These are phyloP conservation scores for Bos indicus DNA, from an alignment of 2,113 vertebrate genomes.

Conservation along the genomic window DNA sequence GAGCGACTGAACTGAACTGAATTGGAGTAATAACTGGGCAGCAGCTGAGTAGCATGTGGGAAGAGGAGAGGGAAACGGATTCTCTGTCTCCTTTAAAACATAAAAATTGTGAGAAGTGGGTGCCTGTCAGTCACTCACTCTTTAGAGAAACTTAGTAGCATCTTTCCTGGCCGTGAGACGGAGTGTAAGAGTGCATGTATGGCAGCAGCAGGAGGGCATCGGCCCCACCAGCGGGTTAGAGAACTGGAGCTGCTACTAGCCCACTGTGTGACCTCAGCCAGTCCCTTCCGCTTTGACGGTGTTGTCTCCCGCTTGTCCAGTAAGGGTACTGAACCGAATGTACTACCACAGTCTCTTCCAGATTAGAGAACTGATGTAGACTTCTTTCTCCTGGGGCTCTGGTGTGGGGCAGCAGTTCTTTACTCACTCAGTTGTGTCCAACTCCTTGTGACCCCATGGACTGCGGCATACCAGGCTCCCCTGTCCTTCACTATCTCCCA, in stretches of 20 bases:
- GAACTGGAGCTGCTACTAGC: neutral
- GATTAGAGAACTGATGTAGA: neutral
- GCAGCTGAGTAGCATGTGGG: neutral
- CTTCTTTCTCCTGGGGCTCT: neutral
- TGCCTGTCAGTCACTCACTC: neutral
- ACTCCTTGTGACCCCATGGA: neutral
- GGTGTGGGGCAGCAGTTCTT: neutral
- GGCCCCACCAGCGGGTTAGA: neutral
- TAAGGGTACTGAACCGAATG: neutral
- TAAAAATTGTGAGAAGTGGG: neutral
- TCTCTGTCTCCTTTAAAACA: neutral
- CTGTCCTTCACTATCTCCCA: neutral
- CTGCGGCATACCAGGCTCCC: neutral
- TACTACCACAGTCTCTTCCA: neutral
- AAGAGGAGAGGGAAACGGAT: neutral
- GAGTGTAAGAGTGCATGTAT: neutral
- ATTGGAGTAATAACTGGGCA: fast-evolving
- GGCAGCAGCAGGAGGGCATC: neutral
- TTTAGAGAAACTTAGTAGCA: neutral
- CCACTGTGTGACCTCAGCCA: neutral
- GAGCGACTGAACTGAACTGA: neutral
- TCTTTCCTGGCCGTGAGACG: neutral
- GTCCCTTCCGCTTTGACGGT: neutral
- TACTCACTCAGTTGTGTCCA: neutral
- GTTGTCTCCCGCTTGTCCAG: too few relatives aligned